Conservation (phyloP, 2,797 vertebrate genomes). For the Ibycter americanus region DNA sequence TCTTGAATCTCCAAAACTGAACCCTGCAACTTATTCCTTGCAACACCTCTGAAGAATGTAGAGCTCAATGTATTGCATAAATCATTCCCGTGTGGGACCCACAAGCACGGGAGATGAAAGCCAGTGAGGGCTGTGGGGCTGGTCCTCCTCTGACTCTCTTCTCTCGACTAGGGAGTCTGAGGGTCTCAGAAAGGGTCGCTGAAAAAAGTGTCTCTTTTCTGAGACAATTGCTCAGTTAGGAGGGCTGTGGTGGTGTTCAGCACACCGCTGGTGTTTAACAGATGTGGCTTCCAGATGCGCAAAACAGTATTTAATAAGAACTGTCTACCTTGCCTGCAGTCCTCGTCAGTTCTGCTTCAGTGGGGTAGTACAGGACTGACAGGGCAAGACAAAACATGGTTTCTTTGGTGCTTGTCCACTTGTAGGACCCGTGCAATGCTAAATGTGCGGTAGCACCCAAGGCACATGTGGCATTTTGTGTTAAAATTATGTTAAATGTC, state of each 20-base stretch:
- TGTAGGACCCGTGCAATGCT: neutral
- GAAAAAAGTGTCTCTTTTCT: too few relatives aligned
- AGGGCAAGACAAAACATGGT: neutral
- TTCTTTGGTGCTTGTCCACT: neutral
- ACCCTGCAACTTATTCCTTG: neutral
- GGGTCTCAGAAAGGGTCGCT: too few relatives aligned
- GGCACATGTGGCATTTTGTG: fast-evolving
- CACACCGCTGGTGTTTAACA: neutral
- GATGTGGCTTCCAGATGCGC: neutral
- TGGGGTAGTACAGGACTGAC: neutral
- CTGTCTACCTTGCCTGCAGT: neutral
- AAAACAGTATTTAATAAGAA: neutral
- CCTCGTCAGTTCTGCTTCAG: neutral
- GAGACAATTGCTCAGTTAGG: neutral
- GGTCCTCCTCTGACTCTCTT: neutral
- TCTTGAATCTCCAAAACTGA: neutral
- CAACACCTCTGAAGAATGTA: neutral
- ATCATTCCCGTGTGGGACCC: neutral
- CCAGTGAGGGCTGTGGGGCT: fast-evolving
- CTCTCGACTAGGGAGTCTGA: neutral
- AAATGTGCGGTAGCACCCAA: neutral
- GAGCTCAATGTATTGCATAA: neutral
- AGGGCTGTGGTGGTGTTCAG: neutral
- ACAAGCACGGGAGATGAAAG: neutral
- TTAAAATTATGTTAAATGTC: neutral